Evolutionary conservation across 2,113 vertebrate species (phyloP).

Genomic region (Xerus inauris): DNA sequence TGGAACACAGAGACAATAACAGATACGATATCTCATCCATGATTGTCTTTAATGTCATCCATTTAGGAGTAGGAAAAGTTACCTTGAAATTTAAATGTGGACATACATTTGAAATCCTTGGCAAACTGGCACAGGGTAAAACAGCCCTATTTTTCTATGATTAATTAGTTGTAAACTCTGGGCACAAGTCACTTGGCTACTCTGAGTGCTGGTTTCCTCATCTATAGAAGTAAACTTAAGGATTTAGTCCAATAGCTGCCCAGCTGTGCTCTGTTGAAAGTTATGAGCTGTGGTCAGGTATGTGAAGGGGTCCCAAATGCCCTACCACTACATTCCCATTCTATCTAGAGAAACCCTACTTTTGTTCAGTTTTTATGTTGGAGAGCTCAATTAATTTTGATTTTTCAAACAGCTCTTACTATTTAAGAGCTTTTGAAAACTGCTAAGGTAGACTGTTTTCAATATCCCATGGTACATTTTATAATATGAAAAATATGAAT

Average conservation of each 20-base stretch:
- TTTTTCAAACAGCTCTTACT: neutral
- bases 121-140: neutral
- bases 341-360: neutral
- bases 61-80: neutral
- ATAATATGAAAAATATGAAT: neutral
- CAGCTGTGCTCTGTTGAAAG: neutral
- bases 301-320: neutral
- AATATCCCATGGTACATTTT: neutral
- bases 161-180: neutral
- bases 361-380: neutral
- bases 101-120: neutral
- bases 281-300: neutral
- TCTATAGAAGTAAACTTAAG: neutral
- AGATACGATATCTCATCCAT: neutral
- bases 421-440: slow-evolving; percentile 11
- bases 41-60: neutral
- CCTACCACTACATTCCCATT: neutral
- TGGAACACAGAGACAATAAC: neutral
- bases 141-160: neutral
- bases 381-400: neutral
- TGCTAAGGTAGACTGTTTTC: neutral
- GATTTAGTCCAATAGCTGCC: neutral
- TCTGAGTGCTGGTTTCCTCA: neutral
- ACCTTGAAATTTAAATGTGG: neutral
- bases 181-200: neutral